These are phyloP conservation scores for Centruroides sculpturatus DNA, from an alignment of 1,140 invertebrate species.

Conservation along the genomic window DNA sequence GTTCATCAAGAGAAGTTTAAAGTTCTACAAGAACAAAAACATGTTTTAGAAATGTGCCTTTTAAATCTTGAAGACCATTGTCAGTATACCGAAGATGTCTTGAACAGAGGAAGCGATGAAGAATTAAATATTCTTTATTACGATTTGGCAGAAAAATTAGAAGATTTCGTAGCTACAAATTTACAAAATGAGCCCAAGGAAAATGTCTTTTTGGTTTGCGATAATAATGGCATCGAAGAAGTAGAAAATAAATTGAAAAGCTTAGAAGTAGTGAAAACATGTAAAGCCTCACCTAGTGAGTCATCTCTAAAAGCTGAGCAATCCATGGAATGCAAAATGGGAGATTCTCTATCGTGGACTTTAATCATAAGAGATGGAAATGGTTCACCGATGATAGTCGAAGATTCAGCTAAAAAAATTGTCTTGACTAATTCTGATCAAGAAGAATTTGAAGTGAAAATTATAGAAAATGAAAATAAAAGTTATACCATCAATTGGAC, in stretches of 20 bases:
- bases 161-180: conserved; percentile 29
- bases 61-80: conserved; percentile 31
- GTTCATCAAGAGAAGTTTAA: conserved; percentile 30
- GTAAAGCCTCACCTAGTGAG: conserved; percentile 30
- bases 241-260: conserved; percentile 25
- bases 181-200: conserved; percentile 29
- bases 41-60: conserved; percentile 29
- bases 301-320: conserved; percentile 32
- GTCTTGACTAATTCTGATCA: conserved; percentile 10
- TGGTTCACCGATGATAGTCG: conserved; percentile 26
- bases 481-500: conserved; percentile 34
- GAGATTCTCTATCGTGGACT: conserved; percentile 24
- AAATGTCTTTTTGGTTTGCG: conserved; percentile 30
- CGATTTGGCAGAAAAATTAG: conserved; percentile 34
- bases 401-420: conserved; percentile 15
- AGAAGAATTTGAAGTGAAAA: conserved; percentile 20
- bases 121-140: conserved; percentile 35
- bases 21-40: conserved; percentile 29
- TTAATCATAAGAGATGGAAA: conserved; percentile 30
- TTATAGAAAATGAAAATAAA: conserved; percentile 32
- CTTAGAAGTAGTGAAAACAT: conserved; percentile 28
- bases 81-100: conserved; percentile 33
- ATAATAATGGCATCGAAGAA: conserved; percentile 24
- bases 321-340: conserved; percentile 25
- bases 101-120: conserved; percentile 33